phyloP scores from a whole-genome alignment of 2,113 vertebrate genomes.

The Cinclus mexicanus region DNA sequence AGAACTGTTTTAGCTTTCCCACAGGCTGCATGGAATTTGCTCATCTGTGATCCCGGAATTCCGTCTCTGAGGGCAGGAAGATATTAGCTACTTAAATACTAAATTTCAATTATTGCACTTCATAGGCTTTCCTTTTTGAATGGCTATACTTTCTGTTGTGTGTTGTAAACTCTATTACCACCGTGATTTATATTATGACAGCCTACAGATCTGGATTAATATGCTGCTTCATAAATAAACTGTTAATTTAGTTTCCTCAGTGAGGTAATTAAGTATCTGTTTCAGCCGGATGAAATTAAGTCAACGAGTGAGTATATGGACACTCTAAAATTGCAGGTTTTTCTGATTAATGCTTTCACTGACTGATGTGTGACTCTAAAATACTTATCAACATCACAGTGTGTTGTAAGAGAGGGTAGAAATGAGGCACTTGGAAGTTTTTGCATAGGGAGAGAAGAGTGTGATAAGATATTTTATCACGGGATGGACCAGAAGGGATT shows the following conservation, averaged over 20 bases:
- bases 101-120: background rate
- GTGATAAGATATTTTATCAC: background rate
- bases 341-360: background rate
- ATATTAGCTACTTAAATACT: background rate
- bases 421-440: background rate
- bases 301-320: background rate
- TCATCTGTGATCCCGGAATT: background rate
- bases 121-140: background rate
- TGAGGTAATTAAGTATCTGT: background rate
- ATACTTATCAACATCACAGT: background rate
- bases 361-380: background rate
- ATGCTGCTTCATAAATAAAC: background rate
- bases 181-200: background rate
- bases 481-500: background rate
- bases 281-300: background rate
- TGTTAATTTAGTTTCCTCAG: background rate
- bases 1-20: background rate
- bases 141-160: fast-evolving
- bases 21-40: background rate
- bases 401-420: background rate
- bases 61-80: background rate
- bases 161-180: background rate
- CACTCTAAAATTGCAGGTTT: background rate
- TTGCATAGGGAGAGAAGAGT: background rate
- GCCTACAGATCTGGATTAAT: background rate